A percentile compares a stretch with the other conserved stretches of the same genome.
Conservation (phyloP, 2,888 invertebrate genomes). For the Drosophila histrio region DNA sequence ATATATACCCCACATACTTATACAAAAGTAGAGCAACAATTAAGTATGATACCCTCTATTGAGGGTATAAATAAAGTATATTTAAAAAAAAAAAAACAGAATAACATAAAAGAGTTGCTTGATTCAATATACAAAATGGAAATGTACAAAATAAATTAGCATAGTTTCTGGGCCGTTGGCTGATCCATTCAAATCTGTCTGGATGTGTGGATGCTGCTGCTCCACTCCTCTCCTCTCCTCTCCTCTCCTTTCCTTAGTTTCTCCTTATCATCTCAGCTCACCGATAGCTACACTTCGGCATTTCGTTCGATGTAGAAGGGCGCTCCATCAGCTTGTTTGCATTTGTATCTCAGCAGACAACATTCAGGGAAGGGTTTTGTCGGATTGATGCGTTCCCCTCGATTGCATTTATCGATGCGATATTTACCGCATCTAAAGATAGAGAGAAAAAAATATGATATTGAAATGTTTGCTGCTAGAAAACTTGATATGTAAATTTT, state of each 20-base stretch:
- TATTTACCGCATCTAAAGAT: constrained; percentile 77
- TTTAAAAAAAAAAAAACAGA: constrained; percentile 1
- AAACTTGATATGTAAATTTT: too few species aligned
- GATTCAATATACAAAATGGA: constrained; percentile 39
- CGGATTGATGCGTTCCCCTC: constrained; percentile 76
- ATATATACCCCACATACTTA: too few species aligned
- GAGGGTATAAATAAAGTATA: background rate
- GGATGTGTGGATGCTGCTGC: background rate
- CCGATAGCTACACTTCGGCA: constrained; percentile 16
- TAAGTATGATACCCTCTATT: background rate
- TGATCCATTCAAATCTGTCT: background rate
- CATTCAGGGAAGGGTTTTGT: constrained; percentile 81
- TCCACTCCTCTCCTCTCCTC: background rate
- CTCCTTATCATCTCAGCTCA: background rate
- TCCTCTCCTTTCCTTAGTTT: background rate
- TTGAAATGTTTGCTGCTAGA: too few species aligned
- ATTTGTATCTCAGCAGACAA: constrained; percentile 81
- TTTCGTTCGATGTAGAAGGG: constrained; percentile 78
- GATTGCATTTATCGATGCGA: constrained; percentile 79
- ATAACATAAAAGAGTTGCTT: constrained; percentile 38
- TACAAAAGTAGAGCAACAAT: too few species aligned
- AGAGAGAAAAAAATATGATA: too few species aligned
- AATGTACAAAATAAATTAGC: constrained; percentile 57
- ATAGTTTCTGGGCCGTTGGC: constrained; percentile 26
- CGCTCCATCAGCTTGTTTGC: constrained; percentile 73